These are phyloP conservation scores for Cecropterus lyciades DNA, from an alignment of 1,140 invertebrate genomes.

Conservation along the genomic window DNA sequence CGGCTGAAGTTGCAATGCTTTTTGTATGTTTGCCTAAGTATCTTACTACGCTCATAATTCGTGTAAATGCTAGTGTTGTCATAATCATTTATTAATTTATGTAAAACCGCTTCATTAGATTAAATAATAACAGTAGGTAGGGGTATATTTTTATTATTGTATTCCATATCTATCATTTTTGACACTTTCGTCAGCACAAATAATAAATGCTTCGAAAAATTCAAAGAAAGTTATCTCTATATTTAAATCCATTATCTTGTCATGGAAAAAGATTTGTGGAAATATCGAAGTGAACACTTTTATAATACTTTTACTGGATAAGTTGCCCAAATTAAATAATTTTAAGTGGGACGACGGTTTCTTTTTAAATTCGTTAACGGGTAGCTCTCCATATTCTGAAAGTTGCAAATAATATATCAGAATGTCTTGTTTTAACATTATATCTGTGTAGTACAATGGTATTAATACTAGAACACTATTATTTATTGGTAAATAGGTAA, in stretches of 20 bases:
- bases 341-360: constrained; percentile 41
- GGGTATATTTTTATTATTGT: too few relatives aligned
- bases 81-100: too few relatives aligned
- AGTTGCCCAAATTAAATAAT: constrained; percentile 66
- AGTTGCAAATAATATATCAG: constrained; percentile 10
- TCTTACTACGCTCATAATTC: too few relatives aligned
- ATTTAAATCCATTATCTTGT: constrained; percentile 71
- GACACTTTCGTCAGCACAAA: constrained; percentile 66
- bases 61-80: too few relatives aligned
- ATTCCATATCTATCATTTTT: constrained; percentile 33
- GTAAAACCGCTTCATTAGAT: too few relatives aligned
- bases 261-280: constrained; percentile 52
- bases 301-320: constrained; percentile 61
- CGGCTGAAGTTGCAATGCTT: too few relatives aligned
- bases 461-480: too few relatives aligned
- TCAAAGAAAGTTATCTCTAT: constrained; percentile 85
- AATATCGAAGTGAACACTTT: constrained; percentile 67
- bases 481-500: too few relatives aligned
- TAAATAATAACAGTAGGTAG: too few relatives aligned
- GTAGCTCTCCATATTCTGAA: constrained; percentile 44
- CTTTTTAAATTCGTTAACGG: constrained; percentile 7
- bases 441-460: too few relatives aligned
- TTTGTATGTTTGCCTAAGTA: too few relatives aligned
- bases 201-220: constrained; percentile 82
- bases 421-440: too few relatives aligned